Evolutionary conservation across 2,888 invertebrate genomes (phyloP).

Genomic region (Epirrita christyi): DNA sequence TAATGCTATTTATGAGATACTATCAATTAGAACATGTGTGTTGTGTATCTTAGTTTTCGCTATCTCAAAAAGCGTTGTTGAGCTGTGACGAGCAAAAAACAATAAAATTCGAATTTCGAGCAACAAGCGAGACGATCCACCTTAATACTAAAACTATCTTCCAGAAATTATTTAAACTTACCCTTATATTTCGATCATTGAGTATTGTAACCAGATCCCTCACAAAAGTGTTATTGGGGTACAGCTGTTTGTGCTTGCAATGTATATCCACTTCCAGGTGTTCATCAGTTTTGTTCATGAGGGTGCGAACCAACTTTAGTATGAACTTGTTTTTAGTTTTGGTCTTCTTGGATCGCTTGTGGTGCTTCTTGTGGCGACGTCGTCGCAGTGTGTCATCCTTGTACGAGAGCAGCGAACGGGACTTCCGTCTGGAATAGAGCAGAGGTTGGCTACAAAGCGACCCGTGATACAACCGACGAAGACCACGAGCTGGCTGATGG

Average conservation of each 20-base stretch:
- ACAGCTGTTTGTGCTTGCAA: conserved; percentile 61
- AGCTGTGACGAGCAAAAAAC: no score
- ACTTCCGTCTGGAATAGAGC: conserved; percentile 54
- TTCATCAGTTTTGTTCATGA: conserved; percentile 54
- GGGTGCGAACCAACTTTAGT: conserved; percentile 55
- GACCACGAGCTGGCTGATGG: neutral
- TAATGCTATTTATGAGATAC: no score
- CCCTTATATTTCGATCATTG: conserved; percentile 70
- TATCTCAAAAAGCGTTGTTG: no score
- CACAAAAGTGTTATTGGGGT: conserved; percentile 72
- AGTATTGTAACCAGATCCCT: conserved; percentile 70
- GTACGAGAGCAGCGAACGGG: conserved; percentile 66
- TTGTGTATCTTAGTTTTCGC: no score
- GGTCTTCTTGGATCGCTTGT: conserved; percentile 34
- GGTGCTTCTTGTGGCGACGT: conserved; percentile 37
- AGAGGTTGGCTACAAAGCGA: no score
- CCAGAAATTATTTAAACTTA: conserved; percentile 31
- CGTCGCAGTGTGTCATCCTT: conserved; percentile 43
- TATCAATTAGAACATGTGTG: no score
- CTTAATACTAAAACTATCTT: no score
- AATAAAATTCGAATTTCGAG: no score
- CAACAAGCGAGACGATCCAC: no score
- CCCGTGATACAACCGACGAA: no score
- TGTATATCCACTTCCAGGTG: conserved; percentile 70
- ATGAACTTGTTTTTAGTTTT: conserved; percentile 71